Evolutionary conservation across 1,140 invertebrate genomes (phyloP), one percentile per base, ranked within the genome.

Genomic region (Lutraria rhynchaena): DNA sequence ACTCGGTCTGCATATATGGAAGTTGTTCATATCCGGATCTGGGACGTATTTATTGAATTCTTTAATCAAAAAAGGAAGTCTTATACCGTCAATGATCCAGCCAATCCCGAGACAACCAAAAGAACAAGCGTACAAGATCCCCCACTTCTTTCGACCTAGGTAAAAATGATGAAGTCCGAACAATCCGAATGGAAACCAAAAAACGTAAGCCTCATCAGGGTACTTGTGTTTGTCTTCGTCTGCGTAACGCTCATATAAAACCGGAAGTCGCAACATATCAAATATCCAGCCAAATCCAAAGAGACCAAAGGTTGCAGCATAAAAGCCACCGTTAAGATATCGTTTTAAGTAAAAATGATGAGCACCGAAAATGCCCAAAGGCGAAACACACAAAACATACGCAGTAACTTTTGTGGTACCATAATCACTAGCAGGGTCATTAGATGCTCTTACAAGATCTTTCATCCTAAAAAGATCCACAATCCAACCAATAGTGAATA

Each of bases 151-250:
- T 17, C 55, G 65, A 17, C 53, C 69, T 33, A 83, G 53, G 31
- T 83, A 83, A 19, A 83, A 83, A 65, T 83, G 76, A 70, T 87
- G 85, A 22, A 84, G 24, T 29, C 84, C 85, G 31, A 83, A 73
- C 41, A 85, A 61, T 55, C 76, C 76, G 44, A 81, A 74, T n/a
- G 78, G 78, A 55, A 81, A 81, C 78, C 81, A 75, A 31, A 67
- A 83, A 3, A 83, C 24, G 29, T 83, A 83, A 5, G 81, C 81
- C 37, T 83, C 81, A 65, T 83, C 81, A 44, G 61, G 58, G 73
- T 83, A 83, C 41, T 83, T 83, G 22, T 76, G 78, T 49, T 81
- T 75, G 37, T 76, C 71, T n/a, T 67, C 55, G 19, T 58, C 67
- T 51, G 63, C 74, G 24, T 73, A 73, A 11, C 71, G 57, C 46